Evolutionary conservation across 1,140 invertebrate species (phyloP).

Genomic region (Bombus ignitus): DNA sequence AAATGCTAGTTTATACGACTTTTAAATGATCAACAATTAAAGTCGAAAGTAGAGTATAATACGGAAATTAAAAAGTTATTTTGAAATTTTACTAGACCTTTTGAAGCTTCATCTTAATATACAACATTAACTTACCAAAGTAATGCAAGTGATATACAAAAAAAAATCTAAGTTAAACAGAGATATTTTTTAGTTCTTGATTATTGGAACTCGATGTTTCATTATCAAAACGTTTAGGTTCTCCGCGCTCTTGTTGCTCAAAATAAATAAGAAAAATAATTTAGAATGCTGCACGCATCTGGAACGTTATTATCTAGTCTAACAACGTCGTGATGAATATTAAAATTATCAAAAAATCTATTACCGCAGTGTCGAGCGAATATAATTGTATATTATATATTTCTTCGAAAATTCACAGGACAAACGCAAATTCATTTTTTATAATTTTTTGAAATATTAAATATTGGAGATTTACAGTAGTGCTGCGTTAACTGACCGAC

Average conservation of each 20-base stretch:
- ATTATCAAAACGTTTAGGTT: not conserved
- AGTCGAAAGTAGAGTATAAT: not conserved
- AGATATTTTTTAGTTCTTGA: slow-evolving; percentile 2
- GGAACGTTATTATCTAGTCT: slow-evolving; percentile 19
- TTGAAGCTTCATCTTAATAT: slow-evolving; percentile 10
- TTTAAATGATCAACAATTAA: not conserved
- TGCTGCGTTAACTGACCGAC: not conserved
- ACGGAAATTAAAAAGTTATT: not conserved
- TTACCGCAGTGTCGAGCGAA: slow-evolving; percentile 4
- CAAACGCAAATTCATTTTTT: not conserved
- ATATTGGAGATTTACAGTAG: not conserved
- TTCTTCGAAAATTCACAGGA: not conserved
- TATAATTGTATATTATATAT: not conserved
- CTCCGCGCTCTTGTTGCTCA: not conserved
- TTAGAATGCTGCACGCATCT: not conserved
- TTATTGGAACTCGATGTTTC: not conserved
- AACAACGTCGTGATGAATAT: not conserved
- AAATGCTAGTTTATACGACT: not conserved
- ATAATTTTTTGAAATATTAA: not conserved
- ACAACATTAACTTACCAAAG: slow-evolving; percentile 31
- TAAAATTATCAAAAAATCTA: not conserved
- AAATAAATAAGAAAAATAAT: slow-evolving; percentile 17
- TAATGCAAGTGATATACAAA: slow-evolving; percentile 31
- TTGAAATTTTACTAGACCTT: not conserved
- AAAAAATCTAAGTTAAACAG: not conserved